These are phyloP conservation scores for Myanophis thanlyinensis DNA, from an alignment of 2,113 vertebrate species.

Conservation along the genomic window DNA sequence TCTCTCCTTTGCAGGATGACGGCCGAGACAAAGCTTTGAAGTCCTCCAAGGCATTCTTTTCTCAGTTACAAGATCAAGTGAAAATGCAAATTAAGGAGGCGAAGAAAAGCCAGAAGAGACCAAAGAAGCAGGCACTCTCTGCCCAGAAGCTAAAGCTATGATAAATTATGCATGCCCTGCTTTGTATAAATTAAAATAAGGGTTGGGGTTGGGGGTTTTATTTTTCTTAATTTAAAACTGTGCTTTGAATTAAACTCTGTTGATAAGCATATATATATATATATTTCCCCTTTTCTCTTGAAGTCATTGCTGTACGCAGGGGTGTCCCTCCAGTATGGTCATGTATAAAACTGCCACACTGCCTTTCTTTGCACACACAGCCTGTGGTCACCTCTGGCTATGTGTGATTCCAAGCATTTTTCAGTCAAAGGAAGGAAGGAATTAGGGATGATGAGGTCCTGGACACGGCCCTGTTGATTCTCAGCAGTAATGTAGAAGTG, in stretches of 20 bases:
- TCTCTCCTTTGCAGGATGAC: constrained; percentile 79
- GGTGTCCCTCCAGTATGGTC: neutral
- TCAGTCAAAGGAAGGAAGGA: neutral
- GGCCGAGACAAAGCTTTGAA: constrained; percentile 91
- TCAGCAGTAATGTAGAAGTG: neutral
- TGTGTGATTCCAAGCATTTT: neutral
- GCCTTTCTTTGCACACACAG: neutral
- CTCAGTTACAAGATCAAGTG: constrained; percentile 94
- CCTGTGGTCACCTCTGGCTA: neutral
- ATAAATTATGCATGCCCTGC: constrained; percentile 24
- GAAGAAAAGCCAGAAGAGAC: constrained; percentile 76
- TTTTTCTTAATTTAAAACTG: constrained; percentile 34
- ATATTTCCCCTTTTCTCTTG: neutral
- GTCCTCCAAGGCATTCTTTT: constrained; percentile 95
- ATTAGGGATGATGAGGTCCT: neutral
- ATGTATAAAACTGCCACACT: neutral
- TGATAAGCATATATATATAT: neutral
- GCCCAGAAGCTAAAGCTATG: constrained; percentile 90
- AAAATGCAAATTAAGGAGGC: constrained; percentile 87
- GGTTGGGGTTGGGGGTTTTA: too few species aligned
- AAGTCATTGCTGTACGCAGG: neutral
- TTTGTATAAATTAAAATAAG: constrained; percentile 50
- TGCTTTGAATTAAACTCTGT: neutral
- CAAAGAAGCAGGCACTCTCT: constrained; percentile 80
- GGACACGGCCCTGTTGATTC: neutral